Evolutionary conservation across 2,113 vertebrate species (phyloP), one percentile per base, ranked within the genome.

Genomic region (Vidua chalybeata): DNA sequence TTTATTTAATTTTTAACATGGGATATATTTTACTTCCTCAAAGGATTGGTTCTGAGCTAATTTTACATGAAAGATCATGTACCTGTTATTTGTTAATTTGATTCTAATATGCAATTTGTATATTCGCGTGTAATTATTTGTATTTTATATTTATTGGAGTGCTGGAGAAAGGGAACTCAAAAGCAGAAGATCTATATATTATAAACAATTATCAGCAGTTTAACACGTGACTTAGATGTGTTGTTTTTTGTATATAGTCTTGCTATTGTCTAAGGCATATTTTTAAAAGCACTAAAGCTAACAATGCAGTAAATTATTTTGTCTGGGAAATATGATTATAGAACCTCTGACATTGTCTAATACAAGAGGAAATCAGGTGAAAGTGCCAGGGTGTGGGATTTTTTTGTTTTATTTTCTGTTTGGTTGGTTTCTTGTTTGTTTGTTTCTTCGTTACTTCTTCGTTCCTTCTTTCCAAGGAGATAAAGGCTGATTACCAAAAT

Each of bases 251-350:
- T 52, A 3, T 28, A 11, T 76, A 21, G 7, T 12, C 21, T 58
- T 89, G 46, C 5, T 20, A 9, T 61, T 69, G 39, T 87, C 24
- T 72, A 28, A 62, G 22, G 6, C 15, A 9, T 48, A 55, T 30
- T 56, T 84, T n/a, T 62, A 26, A 80, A 90, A 62, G 12, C 20
- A 43, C 28, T 59, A 14, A 71, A 46, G 15, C 35, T 87, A 28
- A n/a, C 24, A 83, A 13, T 43, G 4, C 28, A 81, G 11, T 84
- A 37, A 24, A 15, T 59, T 41, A 24, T 89, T 81, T 89, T 78
- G 15, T 27, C 7, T 78, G 48, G 69, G 58, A 74, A 71, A 51
- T n/a, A 13, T 0, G 0, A 12, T 28, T 89, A 1, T 55, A 21
- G 68, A 61, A 24, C 79, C 7, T 46, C 31, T 71, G 27, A 43